Percentiles rank a stretch among this genome's conserved stretches.
phyloP scores from a whole-genome alignment of 2,797 vertebrate species.

The Syngnathus acus region DNA sequence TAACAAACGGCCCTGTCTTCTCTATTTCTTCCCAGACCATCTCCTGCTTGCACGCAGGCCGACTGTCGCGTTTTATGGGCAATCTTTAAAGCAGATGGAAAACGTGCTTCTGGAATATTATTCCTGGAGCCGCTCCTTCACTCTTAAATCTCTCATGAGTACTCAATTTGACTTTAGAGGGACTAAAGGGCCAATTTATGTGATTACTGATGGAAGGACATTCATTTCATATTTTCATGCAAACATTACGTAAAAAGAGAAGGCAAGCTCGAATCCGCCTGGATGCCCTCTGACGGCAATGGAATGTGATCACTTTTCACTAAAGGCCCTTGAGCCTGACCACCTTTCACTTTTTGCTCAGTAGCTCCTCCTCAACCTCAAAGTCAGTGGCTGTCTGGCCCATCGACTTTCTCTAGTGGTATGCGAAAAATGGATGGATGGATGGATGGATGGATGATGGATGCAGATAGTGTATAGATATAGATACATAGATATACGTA shows the following conservation, averaged over 20 bases:
- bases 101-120: conserved; percentile 58
- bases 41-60: conserved; percentile 26
- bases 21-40: conserved; percentile 52
- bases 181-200: conserved; percentile 11
- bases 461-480: too few relatives aligned
- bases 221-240: conserved; percentile 10
- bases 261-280: conserved; percentile 65
- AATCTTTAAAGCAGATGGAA: conserved; percentile 70
- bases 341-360: conserved; percentile 59
- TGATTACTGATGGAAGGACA: neutral
- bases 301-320: conserved; percentile 69
- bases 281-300: conserved; percentile 64
- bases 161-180: conserved; percentile 22
- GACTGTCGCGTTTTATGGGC: conserved; percentile 49
- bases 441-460: too few relatives aligned
- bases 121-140: conserved; percentile 34
- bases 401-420: neutral
- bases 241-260: conserved; percentile 29
- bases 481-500: too few relatives aligned
- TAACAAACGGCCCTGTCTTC: conserved; percentile 28
- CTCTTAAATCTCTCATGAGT: conserved; percentile 23
- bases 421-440: neutral
- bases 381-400: neutral
- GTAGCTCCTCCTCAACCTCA: conserved; percentile 31
- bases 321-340: conserved; percentile 63